phyloP scores from a whole-genome alignment of 1,140 invertebrate genomes.

The Lordiphosa stackelbergi region DNA sequence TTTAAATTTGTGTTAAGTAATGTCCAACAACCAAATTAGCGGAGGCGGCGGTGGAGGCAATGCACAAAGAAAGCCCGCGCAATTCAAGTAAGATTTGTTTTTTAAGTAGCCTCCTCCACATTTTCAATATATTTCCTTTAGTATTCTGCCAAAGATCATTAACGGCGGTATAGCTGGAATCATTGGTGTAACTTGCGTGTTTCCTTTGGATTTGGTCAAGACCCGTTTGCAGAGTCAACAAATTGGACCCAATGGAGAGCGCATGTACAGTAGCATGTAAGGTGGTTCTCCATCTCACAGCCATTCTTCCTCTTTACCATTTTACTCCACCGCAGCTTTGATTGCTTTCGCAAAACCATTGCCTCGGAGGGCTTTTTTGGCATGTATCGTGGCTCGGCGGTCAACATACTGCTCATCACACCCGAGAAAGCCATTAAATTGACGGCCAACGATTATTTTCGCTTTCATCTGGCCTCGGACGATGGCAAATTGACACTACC shows the following conservation, averaged over 20 bases:
- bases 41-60: too few relatives aligned
- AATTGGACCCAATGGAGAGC: constrained; percentile 90
- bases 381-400: constrained; percentile 97
- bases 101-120: too few relatives aligned
- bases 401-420: constrained; percentile 98
- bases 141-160: constrained; percentile 93
- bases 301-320: not conserved
- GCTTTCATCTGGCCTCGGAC: constrained; percentile 83
- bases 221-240: constrained; percentile 96
- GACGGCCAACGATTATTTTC: constrained; percentile 98
- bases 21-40: too few relatives aligned
- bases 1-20: too few relatives aligned
- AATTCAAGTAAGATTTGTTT: not conserved
- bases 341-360: constrained; percentile 96
- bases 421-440: constrained; percentile 99
- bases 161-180: constrained; percentile 99
- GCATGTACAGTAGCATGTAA: constrained; percentile 96
- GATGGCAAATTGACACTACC: constrained; percentile 83
- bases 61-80: not conserved
- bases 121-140: constrained; percentile 62
- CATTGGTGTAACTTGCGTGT: constrained; percentile 98
- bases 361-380: constrained; percentile 95
- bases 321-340: constrained; percentile 82
- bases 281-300: constrained; percentile 48
- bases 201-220: constrained; percentile 97